Evolutionary conservation across 2,113 vertebrate species (phyloP), one percentile per base, ranked within the genome.

Genomic region (Edolisoma coerulescens): DNA sequence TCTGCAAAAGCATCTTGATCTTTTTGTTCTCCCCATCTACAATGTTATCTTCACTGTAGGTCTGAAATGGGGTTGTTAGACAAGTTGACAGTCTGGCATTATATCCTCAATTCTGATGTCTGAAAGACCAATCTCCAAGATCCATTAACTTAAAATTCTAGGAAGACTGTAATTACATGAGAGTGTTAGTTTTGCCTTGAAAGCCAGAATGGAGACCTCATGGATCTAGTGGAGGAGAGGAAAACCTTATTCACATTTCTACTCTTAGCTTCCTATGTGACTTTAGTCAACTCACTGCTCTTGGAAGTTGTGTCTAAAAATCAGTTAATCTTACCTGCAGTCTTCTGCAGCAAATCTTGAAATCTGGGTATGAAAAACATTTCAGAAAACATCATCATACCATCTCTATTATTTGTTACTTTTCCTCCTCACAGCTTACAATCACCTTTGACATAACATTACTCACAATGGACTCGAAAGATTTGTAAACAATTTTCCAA

Each of bases 401-500:
- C 16, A 33, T 27, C 20, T 49, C 65, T 39, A 32, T 47, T 70
- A 50, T 71, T 78, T 91, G 45, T 70, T 77, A 50, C 44, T 63
- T 90, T 85, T 76, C 59, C 2, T 33, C 45, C 63, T 83, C 63
- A 65, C 30, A 88, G 50, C 54, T 90, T 90, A 33, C 35, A 83
- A 60, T 68, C 68, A 80, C 52, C 50, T 96, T 95, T 92, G 71
- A 84, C 79, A 77, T 59, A 74, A 44, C 28, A 23, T 61, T 81
- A 35, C 54, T 89, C 70, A n/a, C 32, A 63, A 73, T 68, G 44
- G 68, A 44, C 52, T 70, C 22, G 47, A 70, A 95, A 84, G 47
- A 81, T 74, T 45, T 88, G 39, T 35, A 67, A 81, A 69, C 24
- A 75, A n/a, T 95, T 96, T 96, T 91, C 57, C n/a, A 82, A 93